Percentiles rank a stretch among this genome's conserved stretches.
phyloP scores from a whole-genome alignment of 2,797 vertebrate species.

The Siniperca obscura region DNA sequence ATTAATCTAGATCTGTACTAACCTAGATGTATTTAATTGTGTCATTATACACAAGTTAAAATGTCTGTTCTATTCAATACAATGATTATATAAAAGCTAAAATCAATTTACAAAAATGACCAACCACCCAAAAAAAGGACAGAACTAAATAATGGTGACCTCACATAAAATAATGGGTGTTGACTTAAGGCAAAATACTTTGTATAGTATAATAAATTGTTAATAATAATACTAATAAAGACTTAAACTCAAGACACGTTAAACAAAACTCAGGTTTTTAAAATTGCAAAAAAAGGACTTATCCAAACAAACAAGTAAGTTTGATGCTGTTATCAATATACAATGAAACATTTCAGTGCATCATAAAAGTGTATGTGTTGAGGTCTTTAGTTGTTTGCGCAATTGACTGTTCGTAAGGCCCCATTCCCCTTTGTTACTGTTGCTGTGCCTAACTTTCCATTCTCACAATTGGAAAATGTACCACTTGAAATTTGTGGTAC shows the following conservation, averaged over 20 bases:
- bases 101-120: not conserved
- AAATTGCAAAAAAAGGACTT: not conserved
- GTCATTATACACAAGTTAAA: constrained; percentile 3
- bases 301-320: too few relatives aligned
- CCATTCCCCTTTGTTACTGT: not conserved
- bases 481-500: not conserved
- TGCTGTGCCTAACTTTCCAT: not conserved
- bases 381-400: not conserved
- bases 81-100: not conserved
- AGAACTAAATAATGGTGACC: not conserved
- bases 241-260: not conserved
- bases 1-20: not conserved
- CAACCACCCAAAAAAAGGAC: not conserved
- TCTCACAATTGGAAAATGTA: not conserved
- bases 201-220: too few relatives aligned
- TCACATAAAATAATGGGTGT: not conserved
- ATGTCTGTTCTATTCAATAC: not conserved
- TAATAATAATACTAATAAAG: not conserved
- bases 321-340: too few relatives aligned
- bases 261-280: not conserved
- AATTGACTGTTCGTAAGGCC: not conserved
- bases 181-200: not conserved
- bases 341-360: too few relatives aligned
- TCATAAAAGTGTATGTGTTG: not conserved
- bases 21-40: not conserved